Percentiles rank a stretch among this genome's conserved stretches.
Conservation (phyloP, 2,797 vertebrate genomes). For the Okamejei kenojei region DNA sequence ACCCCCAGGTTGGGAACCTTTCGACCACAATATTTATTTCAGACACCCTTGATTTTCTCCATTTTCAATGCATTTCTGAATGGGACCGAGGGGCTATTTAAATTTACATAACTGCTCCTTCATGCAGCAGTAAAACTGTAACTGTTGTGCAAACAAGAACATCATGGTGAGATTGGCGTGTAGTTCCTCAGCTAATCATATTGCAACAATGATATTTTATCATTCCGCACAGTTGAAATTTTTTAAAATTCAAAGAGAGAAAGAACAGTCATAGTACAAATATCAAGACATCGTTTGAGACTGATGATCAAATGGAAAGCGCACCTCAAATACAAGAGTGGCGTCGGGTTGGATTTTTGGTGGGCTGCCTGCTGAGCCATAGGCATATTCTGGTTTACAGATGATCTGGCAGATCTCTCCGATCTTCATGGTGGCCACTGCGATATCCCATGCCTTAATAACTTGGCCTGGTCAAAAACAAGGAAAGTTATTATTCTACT, state of each 20-base stretch:
- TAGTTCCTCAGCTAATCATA: neutral
- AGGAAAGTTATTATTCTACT: neutral
- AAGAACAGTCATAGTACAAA: neutral
- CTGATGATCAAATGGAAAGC: neutral
- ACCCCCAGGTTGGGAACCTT: no score
- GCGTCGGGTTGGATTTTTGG: constrained; percentile 88
- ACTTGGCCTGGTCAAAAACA: constrained; percentile 71
- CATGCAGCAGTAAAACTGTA: neutral
- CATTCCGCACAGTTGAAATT: neutral
- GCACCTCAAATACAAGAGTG: constrained; percentile 88
- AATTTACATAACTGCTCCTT: neutral
- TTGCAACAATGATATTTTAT: neutral
- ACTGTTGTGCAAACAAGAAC: neutral
- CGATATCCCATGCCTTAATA: constrained; percentile 96
- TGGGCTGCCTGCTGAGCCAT: constrained; percentile 85
- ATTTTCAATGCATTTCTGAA: neutral
- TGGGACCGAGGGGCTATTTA: neutral
- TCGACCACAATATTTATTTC: neutral
- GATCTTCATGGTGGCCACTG: constrained; percentile 83
- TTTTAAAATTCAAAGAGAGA: neutral
- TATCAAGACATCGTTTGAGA: neutral
- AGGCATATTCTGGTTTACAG: constrained; percentile 89
- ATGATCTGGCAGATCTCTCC: constrained; percentile 83
- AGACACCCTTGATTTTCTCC: no score
- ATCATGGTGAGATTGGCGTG: neutral